Conservation (phyloP, 2,888 invertebrate species). For the Dysmachus trigonus region DNA sequence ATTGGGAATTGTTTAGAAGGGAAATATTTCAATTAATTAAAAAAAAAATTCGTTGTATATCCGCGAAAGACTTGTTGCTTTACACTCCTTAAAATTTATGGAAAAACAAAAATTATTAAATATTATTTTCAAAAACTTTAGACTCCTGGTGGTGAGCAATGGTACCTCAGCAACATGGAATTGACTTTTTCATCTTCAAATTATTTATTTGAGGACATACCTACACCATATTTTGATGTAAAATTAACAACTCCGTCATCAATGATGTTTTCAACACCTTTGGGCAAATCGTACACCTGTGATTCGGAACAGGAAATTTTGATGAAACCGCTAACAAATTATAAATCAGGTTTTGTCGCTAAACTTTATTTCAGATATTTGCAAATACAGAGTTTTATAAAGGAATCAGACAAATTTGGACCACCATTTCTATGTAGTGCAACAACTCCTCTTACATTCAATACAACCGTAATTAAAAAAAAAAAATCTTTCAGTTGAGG, state of each 20-base stretch:
- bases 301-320: constrained; percentile 74
- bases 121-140: constrained; percentile 56
- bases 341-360: constrained; percentile 68
- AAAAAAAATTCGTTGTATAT: too few species aligned
- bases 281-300: constrained; percentile 85
- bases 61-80: too few species aligned
- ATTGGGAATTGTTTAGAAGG: too few species aligned
- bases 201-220: constrained; percentile 69
- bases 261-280: constrained; percentile 83
- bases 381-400: constrained; percentile 88
- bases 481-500: too few species aligned
- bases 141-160: constrained; percentile 89
- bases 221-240: constrained; percentile 67
- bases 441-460: constrained; percentile 84
- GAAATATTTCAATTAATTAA: too few species aligned
- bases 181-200: constrained; percentile 77
- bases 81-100: too few species aligned
- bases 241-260: constrained; percentile 70
- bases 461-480: too few species aligned
- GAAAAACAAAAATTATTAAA: too few species aligned
- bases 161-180: constrained; percentile 84
- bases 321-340: constrained; percentile 67
- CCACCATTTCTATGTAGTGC: constrained; percentile 64
- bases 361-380: constrained; percentile 74
- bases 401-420: constrained; percentile 72